phyloP scores from a whole-genome alignment of 2,888 invertebrate species.

The Calameuta idolon region DNA sequence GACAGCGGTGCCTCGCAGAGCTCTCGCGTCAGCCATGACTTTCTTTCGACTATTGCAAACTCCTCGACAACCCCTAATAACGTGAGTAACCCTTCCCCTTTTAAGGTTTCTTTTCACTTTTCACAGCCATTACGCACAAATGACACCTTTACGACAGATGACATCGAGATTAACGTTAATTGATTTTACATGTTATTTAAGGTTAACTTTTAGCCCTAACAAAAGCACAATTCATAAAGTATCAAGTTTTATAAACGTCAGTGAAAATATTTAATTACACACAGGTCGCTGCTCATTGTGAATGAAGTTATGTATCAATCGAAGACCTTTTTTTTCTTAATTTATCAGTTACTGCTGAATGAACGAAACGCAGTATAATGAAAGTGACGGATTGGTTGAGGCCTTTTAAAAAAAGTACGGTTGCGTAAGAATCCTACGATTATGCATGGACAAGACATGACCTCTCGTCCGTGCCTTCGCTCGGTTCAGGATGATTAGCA shows the following conservation, averaged over 20 bases:
- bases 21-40: conserved; percentile 68
- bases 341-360: neutral
- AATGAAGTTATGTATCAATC: neutral
- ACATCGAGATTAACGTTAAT: neutral
- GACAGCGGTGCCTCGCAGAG: conserved; percentile 74
- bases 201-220: neutral
- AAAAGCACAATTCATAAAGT: neutral
- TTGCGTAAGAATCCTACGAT: neutral
- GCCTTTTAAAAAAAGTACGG: neutral
- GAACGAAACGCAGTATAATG: neutral
- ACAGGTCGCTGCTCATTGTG: neutral
- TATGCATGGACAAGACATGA: neutral
- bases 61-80: conserved; percentile 49
- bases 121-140: neutral
- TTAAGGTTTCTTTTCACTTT: neutral
- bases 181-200: neutral
- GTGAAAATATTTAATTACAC: neutral
- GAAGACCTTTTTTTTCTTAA: neutral
- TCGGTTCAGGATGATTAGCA: neutral
- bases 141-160: neutral
- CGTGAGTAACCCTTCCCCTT: conserved; percentile 46
- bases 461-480: neutral
- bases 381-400: neutral
- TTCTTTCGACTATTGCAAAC: conserved; percentile 59
- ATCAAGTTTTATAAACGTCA: neutral